Conservation (phyloP, 2,797 vertebrate genomes). For the Scomberomorus guttatus region DNA sequence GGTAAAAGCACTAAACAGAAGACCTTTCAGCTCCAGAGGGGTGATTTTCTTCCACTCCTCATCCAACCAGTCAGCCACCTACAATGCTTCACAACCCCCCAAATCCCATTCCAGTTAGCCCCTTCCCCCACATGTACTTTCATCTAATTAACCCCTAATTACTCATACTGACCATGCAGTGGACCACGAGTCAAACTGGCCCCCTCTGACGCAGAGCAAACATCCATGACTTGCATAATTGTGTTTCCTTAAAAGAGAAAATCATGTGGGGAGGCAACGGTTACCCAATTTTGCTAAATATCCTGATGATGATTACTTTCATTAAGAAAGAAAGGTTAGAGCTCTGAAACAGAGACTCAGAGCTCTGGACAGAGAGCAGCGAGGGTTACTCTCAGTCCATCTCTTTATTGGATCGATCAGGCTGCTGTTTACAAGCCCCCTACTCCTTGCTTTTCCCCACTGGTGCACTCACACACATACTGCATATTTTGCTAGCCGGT, state of each 20-base stretch:
- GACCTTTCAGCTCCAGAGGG: conserved; percentile 55
- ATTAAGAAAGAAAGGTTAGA: neutral
- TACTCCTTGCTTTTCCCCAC: conserved; percentile 16
- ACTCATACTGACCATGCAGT: conserved; percentile 77
- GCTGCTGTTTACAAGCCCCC: conserved; percentile 32
- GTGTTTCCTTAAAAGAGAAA: conserved; percentile 4
- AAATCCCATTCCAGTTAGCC: conserved; percentile 74
- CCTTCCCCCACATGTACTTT: conserved; percentile 80
- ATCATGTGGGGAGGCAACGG: neutral
- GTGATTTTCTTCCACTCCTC: conserved; percentile 64
- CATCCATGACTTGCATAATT: conserved; percentile 39
- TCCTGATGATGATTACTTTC: neutral
- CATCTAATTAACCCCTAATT: conserved; percentile 86
- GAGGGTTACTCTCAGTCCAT: conserved; percentile 18
- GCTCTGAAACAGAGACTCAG: conserved; percentile 17
- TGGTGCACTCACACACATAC: neutral
- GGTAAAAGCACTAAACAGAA: conserved; percentile 58
- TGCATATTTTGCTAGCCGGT: conserved; percentile 3
- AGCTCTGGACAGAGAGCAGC: neutral
- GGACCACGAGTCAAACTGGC: conserved; percentile 51
- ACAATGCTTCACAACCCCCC: conserved; percentile 75
- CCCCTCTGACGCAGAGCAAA: conserved; percentile 33
- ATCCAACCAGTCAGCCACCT: conserved; percentile 50
- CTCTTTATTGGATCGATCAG: conserved; percentile 44
- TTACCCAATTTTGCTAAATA: neutral